Evolutionary conservation across 2,888 invertebrate species (phyloP).

Genomic region (Gryllus longicercus): DNA sequence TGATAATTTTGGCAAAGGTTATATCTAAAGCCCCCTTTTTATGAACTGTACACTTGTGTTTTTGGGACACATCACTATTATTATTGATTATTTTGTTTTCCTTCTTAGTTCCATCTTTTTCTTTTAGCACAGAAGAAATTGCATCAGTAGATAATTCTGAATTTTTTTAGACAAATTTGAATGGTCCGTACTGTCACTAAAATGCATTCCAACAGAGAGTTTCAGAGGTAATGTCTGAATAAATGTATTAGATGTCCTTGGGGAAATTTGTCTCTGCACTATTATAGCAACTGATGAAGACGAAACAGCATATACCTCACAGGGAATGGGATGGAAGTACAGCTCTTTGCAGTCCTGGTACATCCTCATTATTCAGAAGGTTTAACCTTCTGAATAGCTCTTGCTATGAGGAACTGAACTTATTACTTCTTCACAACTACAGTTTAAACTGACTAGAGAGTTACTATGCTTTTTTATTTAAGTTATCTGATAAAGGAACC

Average conservation of each 20-base stretch:
- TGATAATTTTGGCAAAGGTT: too few relatives aligned
- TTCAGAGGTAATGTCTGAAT: slow-evolving; percentile 36
- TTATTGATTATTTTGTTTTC: too few relatives aligned
- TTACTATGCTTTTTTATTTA: slow-evolving; percentile 21
- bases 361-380: neutral
- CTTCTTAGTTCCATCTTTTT: too few relatives aligned
- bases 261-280: slow-evolving; percentile 43
- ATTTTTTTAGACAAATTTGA: too few relatives aligned
- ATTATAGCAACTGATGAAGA: slow-evolving; percentile 49
- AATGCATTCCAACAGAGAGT: slow-evolving; percentile 46
- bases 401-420: slow-evolving; percentile 24
- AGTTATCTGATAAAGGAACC: neutral
- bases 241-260: slow-evolving; percentile 35
- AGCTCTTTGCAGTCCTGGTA: neutral
- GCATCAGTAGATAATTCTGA: too few relatives aligned
- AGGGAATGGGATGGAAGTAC: neutral
- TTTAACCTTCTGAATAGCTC: slow-evolving; percentile 22
- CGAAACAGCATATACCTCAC: slow-evolving; percentile 21
- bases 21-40: too few relatives aligned
- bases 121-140: too few relatives aligned
- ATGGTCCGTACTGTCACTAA: slow-evolving; percentile 38
- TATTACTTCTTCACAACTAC: neutral
- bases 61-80: too few relatives aligned
- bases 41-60: too few relatives aligned
- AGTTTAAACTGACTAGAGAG: slow-evolving; percentile 28